A percentile compares a stretch with the other conserved stretches of the same genome.
Evolutionary conservation across 2,888 invertebrate species (phyloP).

Genomic region (Machimus rusticus): DNA sequence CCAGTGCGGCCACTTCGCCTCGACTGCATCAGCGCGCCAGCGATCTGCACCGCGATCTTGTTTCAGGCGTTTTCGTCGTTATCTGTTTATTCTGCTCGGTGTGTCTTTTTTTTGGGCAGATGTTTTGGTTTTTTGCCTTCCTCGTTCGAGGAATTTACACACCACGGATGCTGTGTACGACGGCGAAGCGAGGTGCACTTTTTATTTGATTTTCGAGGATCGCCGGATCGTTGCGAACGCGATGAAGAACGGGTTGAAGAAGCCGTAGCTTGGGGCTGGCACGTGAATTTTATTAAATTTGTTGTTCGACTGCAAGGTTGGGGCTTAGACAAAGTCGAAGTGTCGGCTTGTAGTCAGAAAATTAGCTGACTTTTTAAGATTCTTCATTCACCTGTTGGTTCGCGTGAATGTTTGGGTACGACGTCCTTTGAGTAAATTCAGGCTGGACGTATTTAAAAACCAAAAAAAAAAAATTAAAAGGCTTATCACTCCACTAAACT

Average conservation of each 20-base stretch:
- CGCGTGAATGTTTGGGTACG: neutral
- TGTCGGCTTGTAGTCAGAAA: neutral
- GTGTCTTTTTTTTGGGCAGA: constrained; percentile 14
- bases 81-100: constrained; percentile 23
- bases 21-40: neutral
- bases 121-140: constrained; percentile 22
- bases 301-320: neutral
- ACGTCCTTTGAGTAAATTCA: neutral
- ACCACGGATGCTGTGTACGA: neutral
- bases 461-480: no score
- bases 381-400: neutral
- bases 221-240: neutral
- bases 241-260: neutral
- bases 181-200: neutral
- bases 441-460: no score
- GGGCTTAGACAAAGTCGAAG: neutral
- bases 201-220: neutral
- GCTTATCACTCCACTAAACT: no score
- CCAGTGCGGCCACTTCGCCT: neutral
- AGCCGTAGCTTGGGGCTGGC: neutral
- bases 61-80: constrained; percentile 22
- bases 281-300: neutral
- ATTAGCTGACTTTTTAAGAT: neutral
- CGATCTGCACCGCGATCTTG: neutral
- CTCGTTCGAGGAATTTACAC: neutral